These are phyloP conservation scores for Zaprionus nigranus DNA, from an alignment of 1,140 invertebrate species.

Conservation along the genomic window DNA sequence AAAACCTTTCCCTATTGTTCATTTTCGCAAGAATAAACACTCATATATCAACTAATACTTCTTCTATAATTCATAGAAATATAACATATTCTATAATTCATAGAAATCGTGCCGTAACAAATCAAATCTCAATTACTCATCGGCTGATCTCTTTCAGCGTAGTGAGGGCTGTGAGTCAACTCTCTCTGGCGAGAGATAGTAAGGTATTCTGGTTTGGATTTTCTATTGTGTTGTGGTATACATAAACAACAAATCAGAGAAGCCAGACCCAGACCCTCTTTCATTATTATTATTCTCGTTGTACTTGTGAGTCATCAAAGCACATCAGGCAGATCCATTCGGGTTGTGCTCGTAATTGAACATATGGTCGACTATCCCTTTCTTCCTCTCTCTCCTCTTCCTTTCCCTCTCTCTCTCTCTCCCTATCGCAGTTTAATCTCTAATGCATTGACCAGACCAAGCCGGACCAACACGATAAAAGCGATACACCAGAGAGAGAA, in stretches of 20 bases:
- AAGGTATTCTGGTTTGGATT: not conserved
- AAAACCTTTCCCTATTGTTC: not conserved
- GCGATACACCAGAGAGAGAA: not conserved
- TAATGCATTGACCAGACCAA: constrained; percentile 33
- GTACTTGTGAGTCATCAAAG: constrained; percentile 21
- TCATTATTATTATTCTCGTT: constrained; percentile 1
- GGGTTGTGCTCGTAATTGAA: constrained; percentile 21
- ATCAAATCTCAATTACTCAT: constrained; percentile 4
- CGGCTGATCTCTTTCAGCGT: not conserved
- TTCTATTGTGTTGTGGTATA: constrained; percentile 13
- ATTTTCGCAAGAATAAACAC: not conserved
- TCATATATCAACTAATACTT: not conserved
- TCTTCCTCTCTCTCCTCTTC: not conserved
- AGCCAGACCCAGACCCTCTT: constrained; percentile 1
- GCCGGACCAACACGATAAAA: constrained; percentile 31
- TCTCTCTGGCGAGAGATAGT: not conserved
- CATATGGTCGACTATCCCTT: constrained; percentile 26
- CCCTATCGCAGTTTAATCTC: constrained; percentile 33
- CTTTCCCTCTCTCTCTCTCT: not conserved
- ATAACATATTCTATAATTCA: not conserved
- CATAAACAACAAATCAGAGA: constrained; percentile 26
- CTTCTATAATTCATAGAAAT: constrained; percentile 1
- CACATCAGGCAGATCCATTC: not conserved
- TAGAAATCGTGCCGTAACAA: not conserved
- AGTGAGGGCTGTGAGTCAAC: constrained; percentile 7